phyloP scores from a whole-genome alignment of 2,113 vertebrate genomes.

The Malurus alboscapulatus region DNA sequence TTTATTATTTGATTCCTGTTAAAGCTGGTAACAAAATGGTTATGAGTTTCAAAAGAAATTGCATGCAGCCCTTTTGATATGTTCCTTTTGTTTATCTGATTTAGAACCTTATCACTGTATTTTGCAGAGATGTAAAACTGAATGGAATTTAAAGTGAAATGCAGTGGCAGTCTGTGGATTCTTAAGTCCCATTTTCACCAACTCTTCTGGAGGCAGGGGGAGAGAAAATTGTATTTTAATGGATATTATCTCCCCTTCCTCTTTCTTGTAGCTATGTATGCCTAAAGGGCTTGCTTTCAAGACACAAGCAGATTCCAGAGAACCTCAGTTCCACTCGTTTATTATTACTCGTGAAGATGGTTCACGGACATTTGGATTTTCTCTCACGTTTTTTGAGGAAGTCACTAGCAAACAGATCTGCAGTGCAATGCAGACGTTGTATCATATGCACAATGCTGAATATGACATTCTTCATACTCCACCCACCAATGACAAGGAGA shows the following conservation, averaged over 20 bases:
- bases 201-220: background rate
- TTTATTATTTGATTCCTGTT: background rate
- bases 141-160: background rate
- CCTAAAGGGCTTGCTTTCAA: slow-evolving; percentile 96
- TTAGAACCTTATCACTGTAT: background rate
- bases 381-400: slow-evolving; percentile 97
- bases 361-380: slow-evolving; percentile 95
- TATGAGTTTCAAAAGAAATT: background rate
- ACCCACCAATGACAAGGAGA: slow-evolving; percentile 70
- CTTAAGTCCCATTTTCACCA: background rate
- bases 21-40: background rate
- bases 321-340: slow-evolving; percentile 95
- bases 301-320: slow-evolving; percentile 89
- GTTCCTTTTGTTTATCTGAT: background rate
- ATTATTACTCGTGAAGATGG: slow-evolving; percentile 99
- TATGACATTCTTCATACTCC: slow-evolving; percentile 88
- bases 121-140: background rate
- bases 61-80: background rate
- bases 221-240: background rate
- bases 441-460: slow-evolving; percentile 99
- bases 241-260: background rate
- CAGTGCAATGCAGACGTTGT: slow-evolving; percentile 98
- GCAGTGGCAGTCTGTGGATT: background rate
- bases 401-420: slow-evolving; percentile 99
- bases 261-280: slow-evolving; percentile 91